Evolutionary conservation across 2,888 invertebrate genomes (phyloP).

Genomic region (Pterostichus niger): DNA sequence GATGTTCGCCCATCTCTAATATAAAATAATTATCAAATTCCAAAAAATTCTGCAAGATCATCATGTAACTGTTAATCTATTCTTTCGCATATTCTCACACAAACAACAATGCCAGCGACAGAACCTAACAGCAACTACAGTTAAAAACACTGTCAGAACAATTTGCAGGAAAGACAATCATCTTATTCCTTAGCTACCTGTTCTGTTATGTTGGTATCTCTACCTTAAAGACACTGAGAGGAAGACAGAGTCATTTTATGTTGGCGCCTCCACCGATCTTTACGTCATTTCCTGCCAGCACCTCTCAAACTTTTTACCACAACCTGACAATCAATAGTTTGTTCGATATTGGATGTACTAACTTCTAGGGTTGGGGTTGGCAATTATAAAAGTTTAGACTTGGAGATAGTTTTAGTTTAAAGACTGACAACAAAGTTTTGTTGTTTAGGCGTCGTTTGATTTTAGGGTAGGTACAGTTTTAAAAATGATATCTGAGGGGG

Average conservation of each 20-base stretch:
- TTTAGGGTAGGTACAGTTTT: neutral
- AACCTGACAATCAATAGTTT: neutral
- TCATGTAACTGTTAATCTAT: too few relatives aligned
- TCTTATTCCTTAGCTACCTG: neutral
- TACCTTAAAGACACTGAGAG: neutral
- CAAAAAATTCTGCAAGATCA: too few relatives aligned
- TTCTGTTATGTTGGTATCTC: conserved; percentile 22
- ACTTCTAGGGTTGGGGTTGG: too few relatives aligned
- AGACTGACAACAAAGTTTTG: conserved; percentile 3
- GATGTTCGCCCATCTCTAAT: too few relatives aligned
- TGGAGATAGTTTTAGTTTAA: neutral
- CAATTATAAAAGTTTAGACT: neutral
- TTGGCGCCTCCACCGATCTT: conserved; percentile 18
- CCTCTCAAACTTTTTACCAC: neutral
- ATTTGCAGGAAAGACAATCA: neutral
- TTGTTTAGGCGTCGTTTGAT: neutral
- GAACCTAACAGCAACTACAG: neutral
- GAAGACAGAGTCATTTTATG: conserved; percentile 1
- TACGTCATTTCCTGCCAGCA: conserved; percentile 19
- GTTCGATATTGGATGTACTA: too few relatives aligned
- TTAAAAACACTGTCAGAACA: neutral
- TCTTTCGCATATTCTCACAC: too few relatives aligned
- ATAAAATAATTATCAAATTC: too few relatives aligned
- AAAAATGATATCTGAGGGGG: too few relatives aligned
- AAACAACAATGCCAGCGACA: too few relatives aligned